phyloP scores from a whole-genome alignment of 2,888 invertebrate genomes.

The Ommatoiulus sabulosus region DNA sequence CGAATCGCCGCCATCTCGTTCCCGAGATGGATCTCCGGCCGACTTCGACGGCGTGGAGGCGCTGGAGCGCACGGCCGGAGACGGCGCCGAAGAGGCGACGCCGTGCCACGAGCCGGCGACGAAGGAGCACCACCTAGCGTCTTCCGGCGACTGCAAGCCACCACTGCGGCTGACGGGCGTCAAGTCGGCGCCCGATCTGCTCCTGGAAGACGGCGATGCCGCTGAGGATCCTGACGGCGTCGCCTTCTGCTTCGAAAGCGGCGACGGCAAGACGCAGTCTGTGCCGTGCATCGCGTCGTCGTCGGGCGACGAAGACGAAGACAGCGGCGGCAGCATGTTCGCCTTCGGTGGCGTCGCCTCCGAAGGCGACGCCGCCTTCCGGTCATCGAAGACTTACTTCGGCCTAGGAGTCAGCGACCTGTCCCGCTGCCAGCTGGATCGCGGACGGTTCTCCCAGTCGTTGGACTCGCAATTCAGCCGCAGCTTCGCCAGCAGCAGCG shows the following conservation, averaged over 20 bases:
- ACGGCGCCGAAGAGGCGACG: constrained; percentile 37
- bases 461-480: constrained; percentile 34
- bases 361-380: background rate
- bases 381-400: background rate
- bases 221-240: background rate
- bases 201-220: background rate
- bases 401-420: background rate
- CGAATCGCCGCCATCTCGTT: constrained; percentile 47
- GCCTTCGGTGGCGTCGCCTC: background rate
- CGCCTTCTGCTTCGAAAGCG: background rate
- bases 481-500: constrained; percentile 57
- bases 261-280: constrained; percentile 37
- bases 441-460: background rate
- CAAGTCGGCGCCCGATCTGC: constrained; percentile 50
- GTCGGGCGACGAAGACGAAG: background rate
- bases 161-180: constrained; percentile 42
- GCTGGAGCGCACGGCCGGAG: constrained; percentile 47
- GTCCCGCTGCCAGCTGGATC: constrained; percentile 37
- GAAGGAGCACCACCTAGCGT: background rate
- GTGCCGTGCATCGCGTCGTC: constrained; percentile 1
- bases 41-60: constrained; percentile 35
- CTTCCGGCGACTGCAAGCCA: background rate
- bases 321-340: background rate
- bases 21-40: constrained; percentile 17
- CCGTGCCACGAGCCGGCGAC: background rate